Evolutionary conservation across 2,888 invertebrate genomes (phyloP).

Genomic region (Frankliniella intonsa): DNA sequence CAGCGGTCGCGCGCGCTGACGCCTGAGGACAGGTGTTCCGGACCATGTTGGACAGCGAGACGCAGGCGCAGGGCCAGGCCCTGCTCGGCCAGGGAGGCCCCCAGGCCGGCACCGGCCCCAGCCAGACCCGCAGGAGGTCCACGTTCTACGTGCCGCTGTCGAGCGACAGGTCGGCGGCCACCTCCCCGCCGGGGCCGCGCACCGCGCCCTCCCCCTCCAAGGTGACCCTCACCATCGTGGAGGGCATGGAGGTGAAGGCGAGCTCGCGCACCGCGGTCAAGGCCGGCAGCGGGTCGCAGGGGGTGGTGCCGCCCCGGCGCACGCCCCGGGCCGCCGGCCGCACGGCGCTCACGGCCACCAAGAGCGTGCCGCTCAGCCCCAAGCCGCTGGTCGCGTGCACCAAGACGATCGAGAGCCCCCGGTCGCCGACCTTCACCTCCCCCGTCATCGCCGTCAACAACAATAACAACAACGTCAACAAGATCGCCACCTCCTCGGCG

Average conservation of each 20-base stretch:
- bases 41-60: conserved; percentile 14
- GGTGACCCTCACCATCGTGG: conserved; percentile 7
- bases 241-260: conserved; percentile 6
- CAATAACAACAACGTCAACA: not conserved
- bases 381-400: not conserved
- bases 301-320: conserved; percentile 13
- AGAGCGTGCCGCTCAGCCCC: conserved; percentile 11
- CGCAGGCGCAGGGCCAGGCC: not conserved
- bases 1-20: not conserved
- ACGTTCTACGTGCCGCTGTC: conserved; percentile 9
- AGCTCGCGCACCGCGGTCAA: not conserved
- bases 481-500: not conserved
- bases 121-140: not conserved
- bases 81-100: not conserved
- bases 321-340: not conserved
- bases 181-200: not conserved
- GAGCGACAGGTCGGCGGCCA: not conserved
- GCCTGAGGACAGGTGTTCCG: not conserved
- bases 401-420: conserved; percentile 19
- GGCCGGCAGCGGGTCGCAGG: not conserved
- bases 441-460: not conserved
- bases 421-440: conserved; percentile 15
- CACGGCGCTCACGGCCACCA: not conserved
- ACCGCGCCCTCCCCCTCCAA: not conserved
- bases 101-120: not conserved